Conservation (phyloP, 2,888 invertebrate genomes). For the Amorpha juglandis region DNA sequence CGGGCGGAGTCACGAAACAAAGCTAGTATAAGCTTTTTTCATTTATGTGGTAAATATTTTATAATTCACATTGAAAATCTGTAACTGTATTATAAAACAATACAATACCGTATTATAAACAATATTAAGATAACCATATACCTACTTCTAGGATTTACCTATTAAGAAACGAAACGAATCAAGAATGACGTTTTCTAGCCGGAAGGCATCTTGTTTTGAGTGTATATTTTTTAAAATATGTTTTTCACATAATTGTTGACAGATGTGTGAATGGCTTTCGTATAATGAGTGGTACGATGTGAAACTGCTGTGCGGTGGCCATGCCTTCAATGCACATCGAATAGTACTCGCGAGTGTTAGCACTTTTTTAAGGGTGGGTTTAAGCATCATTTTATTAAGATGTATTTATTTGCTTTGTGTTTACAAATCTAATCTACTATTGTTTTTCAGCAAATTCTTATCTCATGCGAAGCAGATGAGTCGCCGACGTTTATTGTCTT, state of each 20-base stretch:
- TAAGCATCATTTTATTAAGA: conserved; percentile 2
- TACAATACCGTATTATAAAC: no score
- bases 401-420: neutral
- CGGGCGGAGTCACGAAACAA: no score
- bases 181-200: neutral
- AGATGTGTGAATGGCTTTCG: conserved; percentile 77
- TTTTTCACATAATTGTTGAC: conserved; percentile 30
- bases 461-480: conserved; percentile 65
- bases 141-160: no score
- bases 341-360: conserved; percentile 88
- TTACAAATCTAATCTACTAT: conserved; percentile 26
- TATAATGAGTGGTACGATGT: conserved; percentile 85
- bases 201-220: neutral
- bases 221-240: neutral
- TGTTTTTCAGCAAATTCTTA: conserved; percentile 62
- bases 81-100: no score
- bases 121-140: no score
- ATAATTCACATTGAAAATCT: no score
- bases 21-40: no score
- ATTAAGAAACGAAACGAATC: no score
- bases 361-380: conserved; percentile 85
- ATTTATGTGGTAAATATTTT: no score
- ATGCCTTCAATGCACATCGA: conserved; percentile 86
- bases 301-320: conserved; percentile 85
- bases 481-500: conserved; percentile 86